Evolutionary conservation across 2,113 vertebrate genomes (phyloP), one percentile per base, ranked within the genome.

Genomic region (Atherinomorus stipes): DNA sequence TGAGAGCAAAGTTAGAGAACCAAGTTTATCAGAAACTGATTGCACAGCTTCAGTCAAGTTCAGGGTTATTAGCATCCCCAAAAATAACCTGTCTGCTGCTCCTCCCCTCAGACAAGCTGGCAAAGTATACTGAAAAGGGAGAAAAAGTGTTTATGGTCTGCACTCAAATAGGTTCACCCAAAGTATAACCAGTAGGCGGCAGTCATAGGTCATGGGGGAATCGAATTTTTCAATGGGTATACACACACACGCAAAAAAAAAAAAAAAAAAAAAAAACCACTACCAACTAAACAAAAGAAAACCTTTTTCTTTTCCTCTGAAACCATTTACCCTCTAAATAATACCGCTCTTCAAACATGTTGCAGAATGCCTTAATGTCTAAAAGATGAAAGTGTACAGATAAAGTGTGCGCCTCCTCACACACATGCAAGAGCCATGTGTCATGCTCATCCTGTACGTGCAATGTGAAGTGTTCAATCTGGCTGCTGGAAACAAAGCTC

Each of bases 21-120:
- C 44, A 37, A 8, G 68, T 79, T 88, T 90, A 85, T 92, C 86
- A 70, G 80, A 85, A 83, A 73, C 78, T 57, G 79, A 89, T 87
- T 87, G 72, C 52, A 11, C 2, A 38, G 19, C 25, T 50, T 85
- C 51, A 63, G 60, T 45, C 54, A 84, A 76, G 85, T 87, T 88
- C 83, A 88, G 40, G 72, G 78, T 76, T 72, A 72, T 12, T 16
- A 19, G 12, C 47, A 18, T 58, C 49, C 61, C 79, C 85, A 68
- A 81, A 88, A 92, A 90, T 90, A 90, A 82, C 65, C 42, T 28
- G 4, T 63, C 42, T 23, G 3, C 38, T 3, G 13, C 25, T 22
- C 54, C 34, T 63, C 52, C 31, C 19, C 26, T 45, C n/a, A 2
- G 64, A 12, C n/a, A 38, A 3, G 2, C 52, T 56, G 25, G 42